A percentile compares a stretch with the other conserved stretches of the same genome.
Evolutionary conservation across 2,113 vertebrate genomes (phyloP).

Genomic region (Dendropsophus ebraccatus): DNA sequence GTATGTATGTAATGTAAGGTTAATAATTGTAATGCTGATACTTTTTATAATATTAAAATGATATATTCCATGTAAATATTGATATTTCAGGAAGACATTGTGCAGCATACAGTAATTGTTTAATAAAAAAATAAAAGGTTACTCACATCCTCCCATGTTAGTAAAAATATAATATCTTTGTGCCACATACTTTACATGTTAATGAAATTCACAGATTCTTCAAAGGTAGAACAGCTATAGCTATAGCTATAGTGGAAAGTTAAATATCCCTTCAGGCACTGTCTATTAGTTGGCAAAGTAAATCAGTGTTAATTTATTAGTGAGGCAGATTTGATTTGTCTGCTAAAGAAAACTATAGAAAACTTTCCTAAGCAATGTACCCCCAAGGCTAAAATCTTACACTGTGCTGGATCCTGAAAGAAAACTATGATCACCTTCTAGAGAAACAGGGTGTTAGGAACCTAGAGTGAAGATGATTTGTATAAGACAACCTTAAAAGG

Average conservation of each 20-base stretch:
- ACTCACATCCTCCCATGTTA: neutral
- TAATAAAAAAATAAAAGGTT: constrained; percentile 8
- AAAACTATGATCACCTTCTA: no score
- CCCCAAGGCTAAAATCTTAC: no score
- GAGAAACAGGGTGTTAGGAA: no score
- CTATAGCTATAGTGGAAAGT: neutral
- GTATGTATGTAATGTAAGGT: no score
- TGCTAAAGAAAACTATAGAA: no score
- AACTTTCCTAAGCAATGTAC: no score
- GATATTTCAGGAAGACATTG: neutral
- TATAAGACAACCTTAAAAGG: no score
- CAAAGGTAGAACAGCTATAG: neutral
- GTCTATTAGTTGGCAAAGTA: neutral
- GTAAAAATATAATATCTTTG: neutral
- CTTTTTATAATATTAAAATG: neutral
- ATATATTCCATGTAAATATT: constrained; percentile 11
- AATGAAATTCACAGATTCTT: constrained; percentile 37
- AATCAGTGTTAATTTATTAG: neutral
- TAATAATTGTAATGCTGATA: neutral
- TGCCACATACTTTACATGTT: constrained; percentile 30
- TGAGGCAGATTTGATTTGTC: neutral
- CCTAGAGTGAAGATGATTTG: no score
- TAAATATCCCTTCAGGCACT: neutral
- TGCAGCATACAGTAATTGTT: neutral
- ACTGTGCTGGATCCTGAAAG: no score